Base-by-base conservation (phyloP, 2,888 invertebrate species). In the Omphaloscelis lunosa region DNA sequence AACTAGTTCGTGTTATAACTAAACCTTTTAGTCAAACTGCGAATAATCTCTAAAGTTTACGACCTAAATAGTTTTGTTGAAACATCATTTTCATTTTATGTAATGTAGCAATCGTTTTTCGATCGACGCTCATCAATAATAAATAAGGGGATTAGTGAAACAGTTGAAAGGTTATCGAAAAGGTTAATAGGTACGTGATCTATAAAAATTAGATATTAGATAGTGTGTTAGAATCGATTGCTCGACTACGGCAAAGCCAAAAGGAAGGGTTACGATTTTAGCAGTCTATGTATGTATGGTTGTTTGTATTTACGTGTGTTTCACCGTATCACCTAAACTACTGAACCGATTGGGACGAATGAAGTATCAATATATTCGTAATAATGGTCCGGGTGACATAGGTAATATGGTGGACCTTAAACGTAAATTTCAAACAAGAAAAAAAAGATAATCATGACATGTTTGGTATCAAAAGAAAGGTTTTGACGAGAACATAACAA, bases 11-110 rank as follows among this genome's bases (percentile, higher is more conserved):
- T 48, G 48, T 62, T 83, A 70, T 79, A 72, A 79, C 79, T 69
- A 83, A 83, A 84, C 80, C 80, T 84, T 84, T 82, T 80, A 68
- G 70, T 63, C 63, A 75, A 84, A 84, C 68, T 75, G 58, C 34
- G n/a, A 80, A 75, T 65, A 69, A 69, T 72, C 61, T 72, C 68
- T 48, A 58, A 83, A 76, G 74, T 73, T 72, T 86, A 86, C 84
- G 85, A 88, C 86, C 89, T 89, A 88, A 74, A 72, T 73, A 87
- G 86, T 84, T 82, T 82, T 75, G 59, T 20, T 82, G 59, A 53
- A 77, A 53, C 65, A 58, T 56, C 20, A 53, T 45, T 59, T 81
- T 48, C 48, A 56, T 56, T 75, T 61, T 66, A 61, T 56, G 9
- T 75, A 41, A 56, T 75, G 12, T 20, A 6, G 53, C 45, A 51